phyloP scores from a whole-genome alignment of 2,113 vertebrate species.

The Microtus ochrogaster region DNA sequence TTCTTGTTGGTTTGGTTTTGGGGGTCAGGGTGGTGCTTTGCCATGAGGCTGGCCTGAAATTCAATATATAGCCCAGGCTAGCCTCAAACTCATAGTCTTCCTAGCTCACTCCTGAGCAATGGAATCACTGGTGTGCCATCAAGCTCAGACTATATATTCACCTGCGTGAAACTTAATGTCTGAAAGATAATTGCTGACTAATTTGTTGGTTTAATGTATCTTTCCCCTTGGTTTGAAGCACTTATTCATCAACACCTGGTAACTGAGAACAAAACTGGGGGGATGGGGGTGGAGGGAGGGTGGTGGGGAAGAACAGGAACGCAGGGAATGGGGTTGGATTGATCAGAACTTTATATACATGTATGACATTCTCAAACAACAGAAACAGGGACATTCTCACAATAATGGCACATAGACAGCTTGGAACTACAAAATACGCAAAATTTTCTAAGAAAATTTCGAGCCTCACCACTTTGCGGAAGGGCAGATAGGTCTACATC shows the following conservation, averaged over 20 bases:
- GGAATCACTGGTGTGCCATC: background rate
- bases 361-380: background rate
- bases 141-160: background rate
- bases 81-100: background rate
- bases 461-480: background rate
- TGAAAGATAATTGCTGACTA: background rate
- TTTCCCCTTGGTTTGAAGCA: conserved; percentile 1
- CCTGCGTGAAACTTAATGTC: background rate
- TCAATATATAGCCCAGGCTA: background rate
- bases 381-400: background rate
- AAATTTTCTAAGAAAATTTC: background rate
- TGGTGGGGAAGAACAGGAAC: background rate
- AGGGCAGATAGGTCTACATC: background rate
- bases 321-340: too few species aligned
- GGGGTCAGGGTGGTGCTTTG: background rate
- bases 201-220: background rate
- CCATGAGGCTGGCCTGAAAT: too few species aligned
- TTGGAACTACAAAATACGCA: conserved; percentile 25
- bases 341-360: too few species aligned
- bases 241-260: background rate
- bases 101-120: background rate
- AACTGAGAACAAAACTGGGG: background rate
- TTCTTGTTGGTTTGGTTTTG: background rate
- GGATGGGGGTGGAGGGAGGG: too few species aligned
- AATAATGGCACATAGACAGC: background rate